Evolutionary conservation across 2,888 invertebrate species (phyloP).

Genomic region (Seladonia tumulorum): DNA sequence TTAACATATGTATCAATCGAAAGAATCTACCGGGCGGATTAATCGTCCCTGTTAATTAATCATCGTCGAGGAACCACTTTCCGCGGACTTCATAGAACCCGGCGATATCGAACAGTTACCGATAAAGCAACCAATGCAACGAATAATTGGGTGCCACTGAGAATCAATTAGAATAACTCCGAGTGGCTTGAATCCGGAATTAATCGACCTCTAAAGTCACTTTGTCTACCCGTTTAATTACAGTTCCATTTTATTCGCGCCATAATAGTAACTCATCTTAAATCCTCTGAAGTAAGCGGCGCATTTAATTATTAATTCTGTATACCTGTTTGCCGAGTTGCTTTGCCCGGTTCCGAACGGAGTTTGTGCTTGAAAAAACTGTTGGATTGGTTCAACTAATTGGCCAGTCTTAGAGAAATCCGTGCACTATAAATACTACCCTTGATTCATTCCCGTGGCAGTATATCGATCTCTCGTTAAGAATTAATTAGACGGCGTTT

Average conservation of each 20-base stretch:
- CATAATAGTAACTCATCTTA: slow-evolving; percentile 37
- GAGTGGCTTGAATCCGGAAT: slow-evolving; percentile 43
- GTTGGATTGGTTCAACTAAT: neutral
- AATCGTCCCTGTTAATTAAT: slow-evolving; percentile 41
- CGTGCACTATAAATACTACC: neutral
- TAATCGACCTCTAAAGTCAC: slow-evolving; percentile 45
- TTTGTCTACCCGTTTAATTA: slow-evolving; percentile 43
- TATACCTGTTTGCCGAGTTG: neutral
- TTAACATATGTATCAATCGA: slow-evolving; percentile 8
- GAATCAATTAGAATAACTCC: slow-evolving; percentile 55
- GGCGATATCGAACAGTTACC: slow-evolving; percentile 42
- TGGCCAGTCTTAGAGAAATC: neutral
- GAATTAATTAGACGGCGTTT: neutral
- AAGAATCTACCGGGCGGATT: slow-evolving; percentile 38
- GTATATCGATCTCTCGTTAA: neutral
- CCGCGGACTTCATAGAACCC: neutral
- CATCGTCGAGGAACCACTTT: slow-evolving; percentile 27
- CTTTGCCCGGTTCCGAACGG: neutral
- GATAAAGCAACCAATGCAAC: slow-evolving; percentile 36
- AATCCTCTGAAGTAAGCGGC: slow-evolving; percentile 15
- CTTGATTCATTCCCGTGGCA: neutral
- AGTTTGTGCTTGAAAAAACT: neutral
- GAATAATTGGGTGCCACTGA: slow-evolving; percentile 48
- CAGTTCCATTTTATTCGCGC: slow-evolving; percentile 31
- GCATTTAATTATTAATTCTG: slow-evolving; percentile 20